These are phyloP conservation scores for Poecilus cupreus DNA, from an alignment of 2,888 invertebrate species.

Conservation along the genomic window DNA sequence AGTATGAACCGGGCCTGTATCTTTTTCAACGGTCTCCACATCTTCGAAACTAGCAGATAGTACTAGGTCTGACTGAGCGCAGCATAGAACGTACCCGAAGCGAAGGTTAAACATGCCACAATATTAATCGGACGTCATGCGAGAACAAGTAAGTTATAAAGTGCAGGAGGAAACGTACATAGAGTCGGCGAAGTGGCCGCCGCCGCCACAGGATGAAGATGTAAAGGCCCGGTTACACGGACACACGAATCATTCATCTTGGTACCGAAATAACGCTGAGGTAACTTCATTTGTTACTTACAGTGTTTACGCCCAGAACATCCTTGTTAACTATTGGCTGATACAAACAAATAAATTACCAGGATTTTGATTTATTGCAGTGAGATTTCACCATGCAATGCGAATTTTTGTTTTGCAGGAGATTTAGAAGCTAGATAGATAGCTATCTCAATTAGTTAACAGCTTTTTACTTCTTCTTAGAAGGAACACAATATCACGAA, in stretches of 20 bases:
- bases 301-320: conserved; percentile 1
- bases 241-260: conserved; percentile 59
- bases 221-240: conserved; percentile 52
- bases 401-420: background rate
- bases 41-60: too few relatives aligned
- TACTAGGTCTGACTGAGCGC: too few relatives aligned
- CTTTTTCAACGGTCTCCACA: too few relatives aligned
- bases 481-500: too few relatives aligned
- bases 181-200: conserved; percentile 25
- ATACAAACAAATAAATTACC: background rate
- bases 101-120: conserved; percentile 70
- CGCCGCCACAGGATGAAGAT: conserved; percentile 61
- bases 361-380: background rate
- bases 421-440: too few relatives aligned
- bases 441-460: too few relatives aligned
- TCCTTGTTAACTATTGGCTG: background rate
- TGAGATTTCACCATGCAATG: background rate
- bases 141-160: conserved; percentile 73
- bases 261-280: conserved; percentile 65
- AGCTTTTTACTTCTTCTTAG: too few relatives aligned
- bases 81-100: background rate
- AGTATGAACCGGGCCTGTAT: too few relatives aligned
- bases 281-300: conserved; percentile 44
- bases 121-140: conserved; percentile 73
- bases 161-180: conserved; percentile 72